A percentile compares a stretch with the other conserved stretches of the same genome.
Evolutionary conservation across 2,113 vertebrate species (phyloP).

Genomic region (Formicarius rufipectus): DNA sequence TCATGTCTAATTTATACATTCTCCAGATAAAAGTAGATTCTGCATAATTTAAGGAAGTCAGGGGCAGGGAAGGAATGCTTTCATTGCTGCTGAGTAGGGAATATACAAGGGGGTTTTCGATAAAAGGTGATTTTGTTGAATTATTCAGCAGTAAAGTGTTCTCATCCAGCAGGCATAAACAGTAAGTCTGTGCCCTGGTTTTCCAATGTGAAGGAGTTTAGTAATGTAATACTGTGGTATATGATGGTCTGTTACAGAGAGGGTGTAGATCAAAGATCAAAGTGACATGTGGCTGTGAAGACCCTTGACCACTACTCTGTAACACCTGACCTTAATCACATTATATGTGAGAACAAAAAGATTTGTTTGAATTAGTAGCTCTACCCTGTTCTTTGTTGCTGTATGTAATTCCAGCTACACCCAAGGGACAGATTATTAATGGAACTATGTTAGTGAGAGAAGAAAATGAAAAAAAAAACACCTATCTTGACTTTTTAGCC

Average conservation of each 20-base stretch:
- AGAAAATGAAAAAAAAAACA: neutral
- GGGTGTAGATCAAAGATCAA: neutral
- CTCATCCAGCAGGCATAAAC: neutral
- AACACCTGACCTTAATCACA: neutral
- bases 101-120: neutral
- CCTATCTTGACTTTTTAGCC: neutral
- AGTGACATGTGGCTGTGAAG: neutral
- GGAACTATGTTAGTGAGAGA: neutral
- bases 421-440: neutral
- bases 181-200: neutral
- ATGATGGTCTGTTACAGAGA: neutral
- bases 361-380: neutral
- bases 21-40: neutral
- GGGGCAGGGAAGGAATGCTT: neutral
- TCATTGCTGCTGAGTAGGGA: neutral
- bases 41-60: neutral
- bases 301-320: neutral
- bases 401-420: neutral
- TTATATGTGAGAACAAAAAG: neutral
- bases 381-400: neutral
- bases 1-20: neutral
- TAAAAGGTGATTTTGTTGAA: neutral
- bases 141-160: neutral
- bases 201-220: neutral
- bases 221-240: neutral